Percentiles rank a stretch among this genome's conserved stretches.
phyloP scores from a whole-genome alignment of 2,113 vertebrate genomes.

The Leucosticte australis region DNA sequence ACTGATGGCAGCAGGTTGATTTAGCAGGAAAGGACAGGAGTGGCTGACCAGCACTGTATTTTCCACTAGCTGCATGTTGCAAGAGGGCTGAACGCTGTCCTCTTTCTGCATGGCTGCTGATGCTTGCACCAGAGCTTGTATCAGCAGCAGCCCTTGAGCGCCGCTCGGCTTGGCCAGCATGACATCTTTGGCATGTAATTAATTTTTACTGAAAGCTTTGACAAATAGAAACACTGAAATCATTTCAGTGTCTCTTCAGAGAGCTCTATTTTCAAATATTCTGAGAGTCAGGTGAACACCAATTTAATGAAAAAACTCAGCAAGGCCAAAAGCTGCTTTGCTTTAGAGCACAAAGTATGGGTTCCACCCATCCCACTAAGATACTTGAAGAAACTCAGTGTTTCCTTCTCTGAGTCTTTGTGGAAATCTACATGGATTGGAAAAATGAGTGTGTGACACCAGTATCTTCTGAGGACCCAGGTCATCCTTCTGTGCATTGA shows the following conservation, averaged over 20 bases:
- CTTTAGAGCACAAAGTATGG: not conserved
- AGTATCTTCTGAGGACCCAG: not conserved
- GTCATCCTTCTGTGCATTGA: not conserved
- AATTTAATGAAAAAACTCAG: not conserved
- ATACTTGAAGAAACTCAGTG: not conserved
- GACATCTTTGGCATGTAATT: constrained; percentile 7
- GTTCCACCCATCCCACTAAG: not conserved
- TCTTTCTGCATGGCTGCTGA: not conserved
- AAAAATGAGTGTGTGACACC: not conserved
- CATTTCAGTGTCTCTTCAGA: not conserved
- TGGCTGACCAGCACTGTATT: not conserved
- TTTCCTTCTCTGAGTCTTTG: not conserved
- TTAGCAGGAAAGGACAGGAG: not conserved
- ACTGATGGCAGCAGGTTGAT: not conserved
- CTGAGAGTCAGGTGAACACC: not conserved
- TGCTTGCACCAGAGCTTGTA: not conserved
- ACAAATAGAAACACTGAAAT: constrained; percentile 14
- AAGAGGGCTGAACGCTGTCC: not conserved
- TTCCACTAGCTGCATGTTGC: not conserved
- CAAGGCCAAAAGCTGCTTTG: not conserved
- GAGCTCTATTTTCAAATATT: not conserved
- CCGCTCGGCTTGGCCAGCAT: not conserved
- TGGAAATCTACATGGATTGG: not conserved
- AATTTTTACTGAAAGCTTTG: constrained; percentile 34
- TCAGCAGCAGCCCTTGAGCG: not conserved